These are phyloP conservation scores for Erythrocercus mccallii DNA, from an alignment of 2,113 vertebrate species.

Conservation along the genomic window DNA sequence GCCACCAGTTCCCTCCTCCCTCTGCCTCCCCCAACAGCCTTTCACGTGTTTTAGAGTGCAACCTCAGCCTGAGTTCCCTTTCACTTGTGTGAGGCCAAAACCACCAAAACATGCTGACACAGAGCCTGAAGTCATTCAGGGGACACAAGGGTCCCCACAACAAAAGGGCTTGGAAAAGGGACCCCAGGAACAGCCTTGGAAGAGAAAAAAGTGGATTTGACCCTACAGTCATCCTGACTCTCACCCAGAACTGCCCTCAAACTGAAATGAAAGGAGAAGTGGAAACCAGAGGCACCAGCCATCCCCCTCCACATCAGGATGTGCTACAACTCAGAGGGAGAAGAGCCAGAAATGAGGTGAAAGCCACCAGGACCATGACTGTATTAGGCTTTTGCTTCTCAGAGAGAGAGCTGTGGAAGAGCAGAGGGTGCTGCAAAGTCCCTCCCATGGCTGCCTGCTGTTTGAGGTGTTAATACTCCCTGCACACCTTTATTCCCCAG, in stretches of 20 bases:
- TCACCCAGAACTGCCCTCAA: background rate
- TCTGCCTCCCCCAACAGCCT: background rate
- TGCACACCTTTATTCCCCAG: background rate
- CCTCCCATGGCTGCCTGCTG: background rate
- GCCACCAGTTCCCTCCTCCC: background rate
- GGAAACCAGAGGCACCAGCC: background rate
- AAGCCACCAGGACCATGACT: background rate
- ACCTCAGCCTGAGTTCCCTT: background rate
- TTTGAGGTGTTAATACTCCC: background rate
- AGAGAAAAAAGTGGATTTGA: background rate
- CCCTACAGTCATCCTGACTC: background rate
- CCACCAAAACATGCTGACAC: background rate
- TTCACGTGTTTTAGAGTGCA: background rate
- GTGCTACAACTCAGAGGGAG: background rate
- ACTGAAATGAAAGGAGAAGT: background rate
- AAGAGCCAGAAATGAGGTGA: background rate
- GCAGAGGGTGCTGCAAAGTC: background rate
- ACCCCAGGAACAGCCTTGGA: background rate
- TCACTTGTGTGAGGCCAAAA: background rate
- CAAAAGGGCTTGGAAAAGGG: background rate
- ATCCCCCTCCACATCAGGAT: background rate
- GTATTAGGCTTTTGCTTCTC: background rate
- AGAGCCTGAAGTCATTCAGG: background rate
- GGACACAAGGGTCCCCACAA: background rate
- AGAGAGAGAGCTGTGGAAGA: background rate